Evolutionary conservation across 30 jellyfish, hydroid and myxozoan genomes (phyloP), one percentile per base, ranked within the genome.

Genomic region (Euphysa ruthae): DNA sequence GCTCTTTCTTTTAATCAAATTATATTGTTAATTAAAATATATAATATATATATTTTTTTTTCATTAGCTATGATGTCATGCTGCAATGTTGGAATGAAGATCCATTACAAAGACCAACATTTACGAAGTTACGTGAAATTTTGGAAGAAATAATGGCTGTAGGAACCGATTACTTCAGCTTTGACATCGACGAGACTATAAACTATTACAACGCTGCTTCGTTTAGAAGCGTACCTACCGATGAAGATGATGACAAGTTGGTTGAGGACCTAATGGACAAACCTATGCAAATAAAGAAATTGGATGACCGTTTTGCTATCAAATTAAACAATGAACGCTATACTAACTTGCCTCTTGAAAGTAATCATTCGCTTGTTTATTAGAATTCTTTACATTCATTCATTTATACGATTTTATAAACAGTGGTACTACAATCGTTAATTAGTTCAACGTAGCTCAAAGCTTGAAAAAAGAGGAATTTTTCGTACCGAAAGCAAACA

Each of bases 201-300:
- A 74, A 85, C 10, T 90, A 90, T 56, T 90, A 90, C 68, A 90
- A 90, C 61, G 98, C 82, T 22, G 87, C 98, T 0, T 90, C 98
- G 43, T 90, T 90, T 63, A 66, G 26, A 6, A 90, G 98, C 43
- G 32, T 81, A 16, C 95, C 79, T 2, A 2, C 60, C 23, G 60
- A 46, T n/a, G 2, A 25, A 46, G 10, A 8, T 46, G 60, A 46
- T 46, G 60, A 10, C 10, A 29, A 2, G 10, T 29, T 46, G 4
- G 60, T n/a, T n/a, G 60, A 46, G 23, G 10, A 46, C 10, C 2
- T 46, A 25, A n/a, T 46, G 28, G 28, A 46, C 18, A 46, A 46
- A 46, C 60, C 60, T 46, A 2, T 46, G 60, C 4, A 46, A 4
- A 8, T 46, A 46, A 46, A 46, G 23, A n/a, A 25, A 46, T n/a